Percentiles rank a stretch among this genome's conserved stretches.
Conservation (phyloP, 2,797 vertebrate species). For the Siniperca scherzeri region DNA sequence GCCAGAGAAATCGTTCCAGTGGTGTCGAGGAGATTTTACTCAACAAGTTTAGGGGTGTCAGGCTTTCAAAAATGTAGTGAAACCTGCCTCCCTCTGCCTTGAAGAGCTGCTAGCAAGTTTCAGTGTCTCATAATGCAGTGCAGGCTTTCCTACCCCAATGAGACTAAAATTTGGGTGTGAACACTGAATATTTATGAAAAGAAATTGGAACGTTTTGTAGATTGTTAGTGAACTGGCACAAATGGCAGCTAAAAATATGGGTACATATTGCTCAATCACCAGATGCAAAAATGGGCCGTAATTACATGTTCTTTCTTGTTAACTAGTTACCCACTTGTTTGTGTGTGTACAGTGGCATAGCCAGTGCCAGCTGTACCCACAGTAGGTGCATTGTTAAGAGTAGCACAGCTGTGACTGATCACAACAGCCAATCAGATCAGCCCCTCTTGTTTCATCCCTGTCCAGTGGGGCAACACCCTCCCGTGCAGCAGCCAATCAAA, state of each 20-base stretch:
- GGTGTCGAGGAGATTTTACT: conserved; percentile 8
- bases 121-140: background rate
- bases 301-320: conserved; percentile 6
- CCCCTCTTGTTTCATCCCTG: conserved; percentile 7
- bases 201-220: background rate
- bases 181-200: background rate
- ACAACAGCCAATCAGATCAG: conserved; percentile 55
- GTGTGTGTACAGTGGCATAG: conserved; percentile 25
- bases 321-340: conserved; percentile 26
- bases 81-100: background rate
- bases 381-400: conserved; percentile 59
- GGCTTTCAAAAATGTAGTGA: conserved; percentile 9
- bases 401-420: conserved; percentile 62
- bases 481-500: conserved; percentile 33
- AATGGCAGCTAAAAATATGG: conserved; percentile 6
- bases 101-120: conserved; percentile 3
- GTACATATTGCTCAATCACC: background rate
- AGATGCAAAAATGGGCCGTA: conserved; percentile 24
- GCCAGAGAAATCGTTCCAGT: conserved; percentile 9
- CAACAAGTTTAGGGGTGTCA: background rate
- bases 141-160: background rate
- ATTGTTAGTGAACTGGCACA: background rate
- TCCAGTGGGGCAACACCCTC: background rate
- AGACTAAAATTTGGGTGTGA: background rate
- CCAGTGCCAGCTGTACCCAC: conserved; percentile 49